Conservation (phyloP, 2,113 vertebrate species). For the Galeopterus variegatus region DNA sequence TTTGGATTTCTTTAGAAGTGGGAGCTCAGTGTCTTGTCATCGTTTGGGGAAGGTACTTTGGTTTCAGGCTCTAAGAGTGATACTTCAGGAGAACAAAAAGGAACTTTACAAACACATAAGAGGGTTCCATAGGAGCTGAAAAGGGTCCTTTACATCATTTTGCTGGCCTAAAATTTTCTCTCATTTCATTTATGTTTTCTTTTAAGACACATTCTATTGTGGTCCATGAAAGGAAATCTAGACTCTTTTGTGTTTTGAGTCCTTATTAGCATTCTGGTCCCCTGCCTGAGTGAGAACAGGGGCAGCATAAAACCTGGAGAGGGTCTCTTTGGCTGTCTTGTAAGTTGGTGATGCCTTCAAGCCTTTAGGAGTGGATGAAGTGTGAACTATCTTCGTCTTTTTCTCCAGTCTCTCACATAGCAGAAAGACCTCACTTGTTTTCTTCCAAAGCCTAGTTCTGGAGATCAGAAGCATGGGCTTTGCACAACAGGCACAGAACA, state of each 20-base stretch:
- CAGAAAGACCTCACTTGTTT: neutral
- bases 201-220: conserved; percentile 61
- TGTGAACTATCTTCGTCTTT: neutral
- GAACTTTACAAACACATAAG: neutral
- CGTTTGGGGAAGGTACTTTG: neutral
- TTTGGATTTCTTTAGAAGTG: neutral
- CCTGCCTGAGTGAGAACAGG: neutral
- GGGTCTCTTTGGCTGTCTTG: neutral
- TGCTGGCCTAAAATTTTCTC: conserved; percentile 27
- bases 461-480: neutral
- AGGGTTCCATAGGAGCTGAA: neutral
- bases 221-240: conserved; percentile 56
- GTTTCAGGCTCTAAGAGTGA: neutral
- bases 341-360: neutral
- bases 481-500: neutral
- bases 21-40: neutral
- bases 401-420: neutral
- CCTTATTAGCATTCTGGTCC: neutral
- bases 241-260: conserved; percentile 12
- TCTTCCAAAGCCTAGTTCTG: neutral
- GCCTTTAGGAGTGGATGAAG: neutral
- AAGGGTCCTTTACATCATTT: conserved; percentile 11
- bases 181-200: conserved; percentile 51
- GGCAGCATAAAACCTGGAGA: neutral
- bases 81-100: neutral